Percentiles rank a stretch among this genome's conserved stretches.
Evolutionary conservation across 2,888 invertebrate species (phyloP).

Genomic region (Trissoscelio sp.): DNA sequence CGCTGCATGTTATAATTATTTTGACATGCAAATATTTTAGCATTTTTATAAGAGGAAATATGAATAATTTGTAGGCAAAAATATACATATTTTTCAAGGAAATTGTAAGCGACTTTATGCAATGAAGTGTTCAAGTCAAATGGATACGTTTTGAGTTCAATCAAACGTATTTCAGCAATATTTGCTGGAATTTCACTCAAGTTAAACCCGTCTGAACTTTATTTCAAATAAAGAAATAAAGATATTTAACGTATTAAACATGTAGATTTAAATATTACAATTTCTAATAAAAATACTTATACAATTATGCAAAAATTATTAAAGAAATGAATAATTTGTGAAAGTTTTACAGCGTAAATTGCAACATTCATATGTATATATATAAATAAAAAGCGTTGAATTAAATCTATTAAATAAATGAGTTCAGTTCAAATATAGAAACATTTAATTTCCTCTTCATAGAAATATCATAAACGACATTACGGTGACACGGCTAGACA

Average conservation of each 20-base stretch:
- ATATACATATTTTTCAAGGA: neutral
- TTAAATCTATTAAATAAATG: too few species aligned
- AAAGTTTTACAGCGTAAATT: too few species aligned
- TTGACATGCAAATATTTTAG: neutral
- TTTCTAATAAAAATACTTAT: too few species aligned
- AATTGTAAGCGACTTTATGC: neutral
- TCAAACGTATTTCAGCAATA: slow-evolving; percentile 13
- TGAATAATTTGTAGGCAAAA: too few species aligned
- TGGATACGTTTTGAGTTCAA: slow-evolving; percentile 17
- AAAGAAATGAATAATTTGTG: too few species aligned
- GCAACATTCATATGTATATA: too few species aligned
- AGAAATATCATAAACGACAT: neutral
- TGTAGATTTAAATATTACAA: too few species aligned
- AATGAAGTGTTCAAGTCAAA: slow-evolving; percentile 3
- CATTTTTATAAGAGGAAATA: neutral
- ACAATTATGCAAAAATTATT: too few species aligned
- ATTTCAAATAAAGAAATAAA: too few species aligned
- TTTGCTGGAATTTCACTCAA: slow-evolving; percentile 10
- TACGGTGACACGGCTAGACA: neutral
- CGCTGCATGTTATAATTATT: neutral
- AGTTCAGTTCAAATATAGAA: neutral
- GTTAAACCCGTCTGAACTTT: slow-evolving; percentile 15
- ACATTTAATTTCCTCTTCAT: slow-evolving; percentile 13
- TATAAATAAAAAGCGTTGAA: too few species aligned
- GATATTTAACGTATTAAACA: too few species aligned